phyloP scores from a whole-genome alignment of 2,113 vertebrate genomes.

The Cheilinus undulatus region DNA sequence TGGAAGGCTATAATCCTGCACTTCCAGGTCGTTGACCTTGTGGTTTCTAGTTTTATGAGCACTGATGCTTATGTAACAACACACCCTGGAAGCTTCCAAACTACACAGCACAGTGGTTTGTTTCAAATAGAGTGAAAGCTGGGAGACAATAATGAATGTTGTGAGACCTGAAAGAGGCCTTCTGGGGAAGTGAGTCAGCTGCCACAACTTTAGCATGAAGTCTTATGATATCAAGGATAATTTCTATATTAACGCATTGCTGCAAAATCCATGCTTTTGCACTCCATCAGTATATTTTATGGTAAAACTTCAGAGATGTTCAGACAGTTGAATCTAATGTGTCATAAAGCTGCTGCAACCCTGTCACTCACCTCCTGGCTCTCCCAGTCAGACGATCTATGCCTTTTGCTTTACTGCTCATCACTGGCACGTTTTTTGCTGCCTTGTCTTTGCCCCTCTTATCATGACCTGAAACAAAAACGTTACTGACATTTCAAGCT shows the following conservation, averaged over 20 bases:
- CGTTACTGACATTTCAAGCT: background rate
- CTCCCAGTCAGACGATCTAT: constrained; percentile 95
- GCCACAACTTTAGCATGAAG: constrained; percentile 46
- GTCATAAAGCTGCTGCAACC: too few relatives aligned
- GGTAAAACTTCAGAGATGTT: background rate
- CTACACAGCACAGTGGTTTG: constrained; percentile 20
- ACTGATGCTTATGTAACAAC: constrained; percentile 17
- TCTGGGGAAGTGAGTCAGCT: constrained; percentile 63
- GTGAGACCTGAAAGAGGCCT: constrained; percentile 22
- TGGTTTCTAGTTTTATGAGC: constrained; percentile 2
- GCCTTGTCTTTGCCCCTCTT: constrained; percentile 81
- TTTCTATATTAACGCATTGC: constrained; percentile 47
- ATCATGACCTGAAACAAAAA: constrained; percentile 82
- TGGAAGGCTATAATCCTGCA: constrained; percentile 8
- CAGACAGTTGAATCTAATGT: too few relatives aligned
- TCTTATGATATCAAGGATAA: constrained; percentile 48
- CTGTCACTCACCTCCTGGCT: constrained; percentile 89
- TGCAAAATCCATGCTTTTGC: constrained; percentile 7
- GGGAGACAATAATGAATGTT: background rate
- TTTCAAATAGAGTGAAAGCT: constrained; percentile 34
- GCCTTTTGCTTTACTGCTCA: constrained; percentile 91
- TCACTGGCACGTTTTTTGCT: constrained; percentile 77
- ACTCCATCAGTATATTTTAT: background rate
- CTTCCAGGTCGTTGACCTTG: constrained; percentile 8
- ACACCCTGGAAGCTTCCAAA: constrained; percentile 17